phyloP scores from a whole-genome alignment of 2,888 invertebrate species.

The Keiferia lycopersicella region DNA sequence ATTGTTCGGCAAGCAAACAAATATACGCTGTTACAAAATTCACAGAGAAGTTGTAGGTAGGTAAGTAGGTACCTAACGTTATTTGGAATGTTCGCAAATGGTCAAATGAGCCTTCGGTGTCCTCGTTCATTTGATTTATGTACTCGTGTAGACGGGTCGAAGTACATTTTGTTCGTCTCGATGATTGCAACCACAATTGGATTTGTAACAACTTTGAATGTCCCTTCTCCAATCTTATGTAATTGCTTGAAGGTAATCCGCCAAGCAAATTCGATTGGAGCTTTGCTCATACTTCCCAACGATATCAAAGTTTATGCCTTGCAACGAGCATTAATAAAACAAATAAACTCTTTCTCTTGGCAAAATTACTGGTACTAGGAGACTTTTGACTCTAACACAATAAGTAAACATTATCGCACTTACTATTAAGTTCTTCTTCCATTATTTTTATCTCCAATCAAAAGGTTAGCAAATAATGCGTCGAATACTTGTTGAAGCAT shows the following conservation, averaged over 20 bases:
- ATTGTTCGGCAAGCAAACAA: constrained; percentile 29
- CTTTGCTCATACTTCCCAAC: background rate
- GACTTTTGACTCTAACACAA: background rate
- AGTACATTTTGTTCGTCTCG: constrained; percentile 31
- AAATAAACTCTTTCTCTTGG: background rate
- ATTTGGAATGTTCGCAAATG: constrained; percentile 37
- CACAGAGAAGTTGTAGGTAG: constrained; percentile 26
- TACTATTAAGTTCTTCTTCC: background rate
- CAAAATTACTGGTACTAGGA: background rate
- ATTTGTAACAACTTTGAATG: constrained; percentile 34
- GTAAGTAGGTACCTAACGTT: constrained; percentile 28
- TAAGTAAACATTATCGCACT: background rate
- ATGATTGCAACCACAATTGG: constrained; percentile 50
- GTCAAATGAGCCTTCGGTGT: constrained; percentile 37
- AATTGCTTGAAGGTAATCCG: constrained; percentile 16
- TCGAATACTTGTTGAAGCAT: constrained; percentile 1
- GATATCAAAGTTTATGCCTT: constrained; percentile 6
- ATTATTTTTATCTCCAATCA: constrained; percentile 10
- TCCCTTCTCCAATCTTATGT: constrained; percentile 46
- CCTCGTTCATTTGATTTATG: constrained; percentile 64
- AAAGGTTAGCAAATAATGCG: constrained; percentile 6
- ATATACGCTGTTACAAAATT: constrained; percentile 34
- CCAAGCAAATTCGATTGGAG: background rate
- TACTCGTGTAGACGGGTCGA: constrained; percentile 44
- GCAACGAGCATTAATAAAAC: background rate